These are phyloP conservation scores for Melanophora roralis DNA, from an alignment of 2,888 invertebrate genomes.

Conservation along the genomic window DNA sequence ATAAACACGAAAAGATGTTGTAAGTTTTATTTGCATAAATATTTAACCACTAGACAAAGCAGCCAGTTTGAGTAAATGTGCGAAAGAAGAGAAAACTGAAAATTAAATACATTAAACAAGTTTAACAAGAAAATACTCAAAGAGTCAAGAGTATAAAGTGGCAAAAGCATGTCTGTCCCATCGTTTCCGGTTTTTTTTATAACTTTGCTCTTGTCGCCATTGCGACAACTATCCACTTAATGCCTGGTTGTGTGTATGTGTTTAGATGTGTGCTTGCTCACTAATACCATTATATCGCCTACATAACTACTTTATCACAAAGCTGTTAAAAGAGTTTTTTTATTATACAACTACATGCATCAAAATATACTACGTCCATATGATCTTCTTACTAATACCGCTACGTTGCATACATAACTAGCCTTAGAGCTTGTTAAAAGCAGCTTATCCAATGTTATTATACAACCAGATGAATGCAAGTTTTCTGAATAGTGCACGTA, in stretches of 20 bases:
- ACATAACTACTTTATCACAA: conserved; percentile 39
- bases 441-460: conserved; percentile 40
- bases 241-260: too few relatives aligned
- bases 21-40: conserved; percentile 48
- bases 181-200: not conserved
- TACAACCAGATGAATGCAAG: not conserved
- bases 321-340: conserved; percentile 56
- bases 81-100: not conserved
- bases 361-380: too few relatives aligned
- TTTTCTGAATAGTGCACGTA: not conserved
- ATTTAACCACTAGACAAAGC: not conserved
- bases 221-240: not conserved
- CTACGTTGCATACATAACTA: conserved; percentile 29
- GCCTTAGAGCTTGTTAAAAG: conserved; percentile 53
- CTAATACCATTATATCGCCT: conserved; percentile 3
- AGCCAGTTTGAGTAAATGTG: not conserved
- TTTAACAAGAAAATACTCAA: conserved; percentile 29
- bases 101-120: not conserved
- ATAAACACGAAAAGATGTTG: conserved; percentile 37
- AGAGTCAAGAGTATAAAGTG: conserved; percentile 42
- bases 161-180: conserved; percentile 17
- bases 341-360: not conserved
- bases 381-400: too few relatives aligned
- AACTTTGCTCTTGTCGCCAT: not conserved
- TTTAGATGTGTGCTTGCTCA: too few relatives aligned